phyloP scores from a whole-genome alignment of 2,113 vertebrate species.

The Corythaixoides concolor region DNA sequence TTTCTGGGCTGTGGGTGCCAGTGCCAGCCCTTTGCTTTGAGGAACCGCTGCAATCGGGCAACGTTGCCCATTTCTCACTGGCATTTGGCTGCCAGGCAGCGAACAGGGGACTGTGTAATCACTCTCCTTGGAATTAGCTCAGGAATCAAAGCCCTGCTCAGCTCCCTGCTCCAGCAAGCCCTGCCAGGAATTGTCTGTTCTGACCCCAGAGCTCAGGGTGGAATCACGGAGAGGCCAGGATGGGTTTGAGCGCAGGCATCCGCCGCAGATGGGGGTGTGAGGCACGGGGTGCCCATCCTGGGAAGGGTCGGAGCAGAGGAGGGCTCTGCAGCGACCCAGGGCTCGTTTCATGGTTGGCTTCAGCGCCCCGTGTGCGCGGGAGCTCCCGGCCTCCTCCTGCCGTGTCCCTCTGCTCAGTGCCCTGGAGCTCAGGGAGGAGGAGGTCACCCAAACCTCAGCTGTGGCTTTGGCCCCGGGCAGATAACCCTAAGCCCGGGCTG shows the following conservation, averaged over 20 bases:
- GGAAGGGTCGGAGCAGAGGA: not conserved
- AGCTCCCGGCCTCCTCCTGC: not conserved
- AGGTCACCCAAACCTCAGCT: not conserved
- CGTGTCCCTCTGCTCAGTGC: rapidly evolving
- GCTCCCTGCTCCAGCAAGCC: not conserved
- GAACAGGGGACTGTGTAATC: not conserved
- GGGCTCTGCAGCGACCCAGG: not conserved
- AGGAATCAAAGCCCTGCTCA: constrained; percentile 1
- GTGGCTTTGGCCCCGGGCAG: not conserved
- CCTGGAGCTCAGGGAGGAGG: rapidly evolving
- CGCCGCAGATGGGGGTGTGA: not conserved
- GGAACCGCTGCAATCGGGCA: constrained; percentile 27
- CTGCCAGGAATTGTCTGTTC: not conserved
- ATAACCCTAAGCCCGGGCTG: not conserved
- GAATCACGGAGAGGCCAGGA: not conserved
- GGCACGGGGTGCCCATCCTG: not conserved
- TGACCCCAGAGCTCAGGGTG: not conserved
- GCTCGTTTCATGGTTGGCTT: not conserved
- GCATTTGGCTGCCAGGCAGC: constrained; percentile 12
- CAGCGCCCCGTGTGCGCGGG: rapidly evolving
- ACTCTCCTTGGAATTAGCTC: not conserved
- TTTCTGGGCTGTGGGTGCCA: not conserved
- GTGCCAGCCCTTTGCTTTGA: constrained; percentile 29
- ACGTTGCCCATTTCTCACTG: not conserved
- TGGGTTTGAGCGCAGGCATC: rapidly evolving